A percentile compares a stretch with the other conserved stretches of the same genome.
Evolutionary conservation across 2,888 invertebrate genomes (phyloP).

Genomic region (Dione vanillae): DNA sequence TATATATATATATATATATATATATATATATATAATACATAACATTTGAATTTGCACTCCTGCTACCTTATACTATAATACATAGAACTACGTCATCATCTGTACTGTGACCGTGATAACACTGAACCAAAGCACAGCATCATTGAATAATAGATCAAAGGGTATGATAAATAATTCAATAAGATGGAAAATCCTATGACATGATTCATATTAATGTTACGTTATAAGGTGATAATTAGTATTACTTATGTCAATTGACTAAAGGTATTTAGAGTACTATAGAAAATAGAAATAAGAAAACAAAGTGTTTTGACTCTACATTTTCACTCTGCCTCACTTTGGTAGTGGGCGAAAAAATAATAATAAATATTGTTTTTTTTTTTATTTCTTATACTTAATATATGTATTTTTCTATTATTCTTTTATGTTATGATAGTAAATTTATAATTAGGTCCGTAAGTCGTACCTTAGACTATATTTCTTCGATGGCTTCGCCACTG

Average conservation of each 20-base stretch:
- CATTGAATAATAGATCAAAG: constrained; percentile 11
- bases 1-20: too few relatives aligned
- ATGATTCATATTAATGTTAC: not conserved
- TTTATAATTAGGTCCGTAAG: too few relatives aligned
- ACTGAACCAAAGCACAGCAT: not conserved
- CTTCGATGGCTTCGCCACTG: too few relatives aligned
- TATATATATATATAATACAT: too few relatives aligned
- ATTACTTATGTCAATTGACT: not conserved
- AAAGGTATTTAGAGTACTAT: not conserved
- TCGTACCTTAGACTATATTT: too few relatives aligned
- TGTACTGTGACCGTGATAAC: constrained; percentile 4
- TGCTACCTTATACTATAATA: not conserved
- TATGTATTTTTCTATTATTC: too few relatives aligned
- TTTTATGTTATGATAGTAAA: too few relatives aligned
- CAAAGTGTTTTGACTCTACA: not conserved
- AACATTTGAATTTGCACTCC: not conserved
- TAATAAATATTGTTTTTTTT: too few relatives aligned
- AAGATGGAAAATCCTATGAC: constrained; percentile 23
- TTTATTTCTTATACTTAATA: too few relatives aligned
- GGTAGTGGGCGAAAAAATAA: too few relatives aligned
- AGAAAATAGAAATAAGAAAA: not conserved
- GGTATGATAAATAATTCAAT: constrained; percentile 18
- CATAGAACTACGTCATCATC: not conserved
- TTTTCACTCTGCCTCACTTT: too few relatives aligned
- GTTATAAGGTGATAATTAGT: not conserved